phyloP scores from a whole-genome alignment of 2,113 vertebrate species.

The Pachycephala philippinensis region DNA sequence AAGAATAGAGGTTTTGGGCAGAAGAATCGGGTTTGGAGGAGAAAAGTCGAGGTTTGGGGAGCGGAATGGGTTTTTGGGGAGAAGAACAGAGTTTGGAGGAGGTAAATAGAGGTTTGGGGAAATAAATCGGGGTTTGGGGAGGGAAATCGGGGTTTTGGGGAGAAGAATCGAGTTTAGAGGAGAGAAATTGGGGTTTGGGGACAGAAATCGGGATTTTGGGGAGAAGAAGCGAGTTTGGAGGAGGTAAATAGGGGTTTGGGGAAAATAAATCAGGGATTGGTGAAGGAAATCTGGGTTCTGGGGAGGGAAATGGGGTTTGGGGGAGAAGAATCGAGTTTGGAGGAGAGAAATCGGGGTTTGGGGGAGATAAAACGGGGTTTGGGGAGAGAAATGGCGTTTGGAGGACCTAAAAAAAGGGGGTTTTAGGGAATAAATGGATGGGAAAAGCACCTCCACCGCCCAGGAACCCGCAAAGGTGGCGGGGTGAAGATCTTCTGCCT shows the following conservation, averaged over 20 bases:
- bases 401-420: neutral
- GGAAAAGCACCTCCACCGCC: neutral
- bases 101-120: too few relatives aligned
- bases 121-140: too few relatives aligned
- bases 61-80: too few relatives aligned
- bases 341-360: neutral
- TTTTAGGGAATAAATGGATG: neutral
- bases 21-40: neutral
- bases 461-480: neutral
- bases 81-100: too few relatives aligned
- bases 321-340: too few relatives aligned
- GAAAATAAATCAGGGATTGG: too few relatives aligned
- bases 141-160: too few relatives aligned
- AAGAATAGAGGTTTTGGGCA: too few relatives aligned
- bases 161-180: too few relatives aligned
- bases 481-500: neutral
- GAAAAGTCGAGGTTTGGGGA: neutral
- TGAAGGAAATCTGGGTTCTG: neutral
- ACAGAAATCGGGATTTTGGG: fast-evolving
- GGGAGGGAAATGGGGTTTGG: too few relatives aligned
- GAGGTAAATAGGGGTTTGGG: neutral
- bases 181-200: neutral
- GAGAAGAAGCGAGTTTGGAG: neutral
- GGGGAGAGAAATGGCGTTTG: neutral
- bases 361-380: neutral